Conservation (phyloP, 2,113 vertebrate genomes). For the Dipodomys ordii region DNA sequence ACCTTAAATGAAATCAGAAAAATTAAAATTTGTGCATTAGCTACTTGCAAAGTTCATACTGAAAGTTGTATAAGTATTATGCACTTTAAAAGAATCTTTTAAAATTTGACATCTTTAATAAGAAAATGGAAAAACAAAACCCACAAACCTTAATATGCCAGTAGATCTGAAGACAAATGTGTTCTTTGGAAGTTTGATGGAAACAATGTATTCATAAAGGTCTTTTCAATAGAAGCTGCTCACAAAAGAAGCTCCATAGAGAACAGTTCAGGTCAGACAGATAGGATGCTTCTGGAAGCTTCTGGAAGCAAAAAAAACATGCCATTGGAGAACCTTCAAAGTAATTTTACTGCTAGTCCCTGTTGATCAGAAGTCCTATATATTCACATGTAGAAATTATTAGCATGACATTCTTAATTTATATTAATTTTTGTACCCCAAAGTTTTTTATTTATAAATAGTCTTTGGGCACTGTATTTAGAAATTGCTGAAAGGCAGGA, state of each 20-base stretch:
- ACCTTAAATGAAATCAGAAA: conserved; percentile 25
- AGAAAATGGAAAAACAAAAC: conserved; percentile 53
- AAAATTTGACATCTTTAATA: conserved; percentile 40
- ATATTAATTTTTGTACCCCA: neutral
- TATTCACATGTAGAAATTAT: neutral
- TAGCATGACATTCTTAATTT: neutral
- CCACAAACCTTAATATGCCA: conserved; percentile 71
- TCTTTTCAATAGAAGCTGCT: conserved; percentile 47
- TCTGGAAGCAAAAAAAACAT: neutral
- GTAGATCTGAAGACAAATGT: conserved; percentile 37
- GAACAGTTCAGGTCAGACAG: neutral
- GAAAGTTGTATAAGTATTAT: neutral
- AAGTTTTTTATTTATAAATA: neutral
- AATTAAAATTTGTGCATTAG: neutral
- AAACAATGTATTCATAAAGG: conserved; percentile 34
- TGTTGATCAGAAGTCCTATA: neutral
- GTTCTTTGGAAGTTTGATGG: conserved; percentile 1
- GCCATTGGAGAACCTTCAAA: neutral
- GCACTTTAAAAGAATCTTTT: neutral
- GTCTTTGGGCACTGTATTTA: neutral
- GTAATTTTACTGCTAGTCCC: no score
- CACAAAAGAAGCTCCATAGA: conserved; percentile 28
- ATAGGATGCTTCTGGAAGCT: conserved; percentile 60
- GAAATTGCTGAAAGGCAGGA: neutral
- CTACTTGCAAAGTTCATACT: neutral